phyloP scores from a whole-genome alignment of 1,140 invertebrate species.

The Schlechtendalia chinensis region DNA sequence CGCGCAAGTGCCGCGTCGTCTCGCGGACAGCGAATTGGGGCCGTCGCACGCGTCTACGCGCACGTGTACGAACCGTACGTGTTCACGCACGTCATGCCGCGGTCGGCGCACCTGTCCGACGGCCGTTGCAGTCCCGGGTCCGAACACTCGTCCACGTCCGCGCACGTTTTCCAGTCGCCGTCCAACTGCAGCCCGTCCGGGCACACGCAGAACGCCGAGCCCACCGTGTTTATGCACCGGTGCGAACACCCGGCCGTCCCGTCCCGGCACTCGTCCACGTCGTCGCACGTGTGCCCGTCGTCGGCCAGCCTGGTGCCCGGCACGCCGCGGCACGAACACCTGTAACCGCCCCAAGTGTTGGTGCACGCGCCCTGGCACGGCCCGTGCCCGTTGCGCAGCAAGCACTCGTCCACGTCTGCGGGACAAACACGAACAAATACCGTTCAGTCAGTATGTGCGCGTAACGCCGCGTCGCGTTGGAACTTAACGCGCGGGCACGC shows the following conservation, averaged over 20 bases:
- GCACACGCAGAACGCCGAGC: conserved; percentile 70
- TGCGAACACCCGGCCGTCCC: conserved; percentile 61
- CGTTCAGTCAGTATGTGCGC: too few species aligned
- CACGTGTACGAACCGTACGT: conserved; percentile 64
- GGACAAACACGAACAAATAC: too few species aligned
- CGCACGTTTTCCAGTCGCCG: conserved; percentile 63
- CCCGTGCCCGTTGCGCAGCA: conserved; percentile 64
- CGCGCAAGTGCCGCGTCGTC: too few species aligned
- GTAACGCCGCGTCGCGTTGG: too few species aligned
- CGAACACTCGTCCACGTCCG: conserved; percentile 63
- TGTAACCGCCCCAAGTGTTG: conserved; percentile 64
- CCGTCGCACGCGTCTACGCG: neutral
- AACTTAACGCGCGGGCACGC: too few species aligned
- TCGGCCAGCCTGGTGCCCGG: conserved; percentile 61
- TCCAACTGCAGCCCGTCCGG: conserved; percentile 63
- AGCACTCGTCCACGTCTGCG: conserved; percentile 65
- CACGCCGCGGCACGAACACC: conserved; percentile 62
- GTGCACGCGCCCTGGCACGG: conserved; percentile 67
- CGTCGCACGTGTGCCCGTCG: conserved; percentile 58
- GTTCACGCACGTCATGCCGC: conserved; percentile 63
- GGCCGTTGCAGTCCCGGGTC: conserved; percentile 50
- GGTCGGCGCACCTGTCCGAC: neutral
- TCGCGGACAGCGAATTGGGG: too few species aligned
- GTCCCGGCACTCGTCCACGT: conserved; percentile 64
- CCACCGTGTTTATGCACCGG: conserved; percentile 70